Conservation (phyloP, 2,888 invertebrate genomes). For the Colostygia pectinataria region DNA sequence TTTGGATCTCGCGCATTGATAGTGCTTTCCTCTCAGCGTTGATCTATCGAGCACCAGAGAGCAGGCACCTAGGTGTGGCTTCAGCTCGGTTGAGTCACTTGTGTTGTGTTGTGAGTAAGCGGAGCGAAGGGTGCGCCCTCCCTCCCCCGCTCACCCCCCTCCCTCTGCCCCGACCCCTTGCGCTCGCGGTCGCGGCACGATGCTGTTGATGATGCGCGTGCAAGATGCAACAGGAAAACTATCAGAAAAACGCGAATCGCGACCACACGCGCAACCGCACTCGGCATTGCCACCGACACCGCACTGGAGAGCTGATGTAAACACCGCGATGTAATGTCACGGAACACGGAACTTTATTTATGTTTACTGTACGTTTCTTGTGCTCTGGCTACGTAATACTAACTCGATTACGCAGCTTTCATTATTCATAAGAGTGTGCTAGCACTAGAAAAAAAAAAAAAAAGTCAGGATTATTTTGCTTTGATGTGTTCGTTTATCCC, state of each 20-base stretch:
- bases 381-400: no score
- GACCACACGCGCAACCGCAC: not conserved
- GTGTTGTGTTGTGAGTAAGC: not conserved
- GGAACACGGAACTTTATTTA: not conserved
- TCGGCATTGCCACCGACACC: no score
- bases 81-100: slow-evolving; percentile 2
- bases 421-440: no score
- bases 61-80: not conserved
- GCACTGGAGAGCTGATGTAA: no score
- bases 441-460: no score
- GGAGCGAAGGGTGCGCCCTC: slow-evolving; percentile 10
- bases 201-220: not conserved
- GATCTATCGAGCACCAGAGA: slow-evolving; percentile 15
- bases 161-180: no score
- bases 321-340: slow-evolving; percentile 2
- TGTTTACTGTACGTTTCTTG: no score
- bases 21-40: not conserved
- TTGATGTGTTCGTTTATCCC: no score
- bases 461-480: no score
- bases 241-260: not conserved
- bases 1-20: no score
- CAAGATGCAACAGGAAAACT: slow-evolving; percentile 6
- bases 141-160: not conserved
- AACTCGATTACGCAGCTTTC: no score
- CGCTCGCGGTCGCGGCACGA: no score